A percentile compares a stretch with the other conserved stretches of the same genome.
phyloP scores from a whole-genome alignment of 2,888 invertebrate genomes.

The Oxystoma pomonae region DNA sequence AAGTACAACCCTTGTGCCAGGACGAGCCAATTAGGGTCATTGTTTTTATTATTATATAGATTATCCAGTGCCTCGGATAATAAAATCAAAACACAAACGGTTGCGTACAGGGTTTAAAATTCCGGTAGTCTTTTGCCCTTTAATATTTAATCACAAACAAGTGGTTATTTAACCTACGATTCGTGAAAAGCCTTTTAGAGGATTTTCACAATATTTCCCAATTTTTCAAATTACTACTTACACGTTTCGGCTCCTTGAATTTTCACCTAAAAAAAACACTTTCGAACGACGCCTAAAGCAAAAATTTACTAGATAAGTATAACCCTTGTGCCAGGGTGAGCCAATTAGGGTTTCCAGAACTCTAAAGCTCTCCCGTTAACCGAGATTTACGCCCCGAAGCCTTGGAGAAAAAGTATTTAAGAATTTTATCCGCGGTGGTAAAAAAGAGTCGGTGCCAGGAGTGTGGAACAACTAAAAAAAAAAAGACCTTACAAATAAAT shows the following conservation, averaged over 20 bases:
- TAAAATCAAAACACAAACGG: no score
- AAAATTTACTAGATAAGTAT: neutral
- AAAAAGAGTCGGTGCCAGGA: neutral
- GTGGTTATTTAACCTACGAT: no score
- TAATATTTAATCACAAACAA: no score
- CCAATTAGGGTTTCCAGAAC: neutral
- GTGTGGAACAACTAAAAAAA: no score
- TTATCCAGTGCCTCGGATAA: no score
- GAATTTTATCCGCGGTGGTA: neutral
- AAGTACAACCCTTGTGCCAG: neutral
- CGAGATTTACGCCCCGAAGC: neutral
- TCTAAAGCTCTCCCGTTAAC: neutral
- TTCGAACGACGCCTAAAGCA: neutral
- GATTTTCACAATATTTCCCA: no score
- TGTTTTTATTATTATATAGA: no score
- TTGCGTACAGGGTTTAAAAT: no score
- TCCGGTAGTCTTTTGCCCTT: no score
- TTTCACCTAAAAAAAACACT: neutral
- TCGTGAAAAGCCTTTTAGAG: no score
- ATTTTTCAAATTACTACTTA: no score
- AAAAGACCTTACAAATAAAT: no score
- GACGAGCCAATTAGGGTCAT: neutral
- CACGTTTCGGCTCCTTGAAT: neutral
- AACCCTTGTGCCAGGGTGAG: neutral
- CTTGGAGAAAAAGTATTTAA: neutral